Percentiles rank a stretch among this genome's conserved stretches.
Conservation (phyloP, 1,140 invertebrate species). For the Drosophila aff. region DNA sequence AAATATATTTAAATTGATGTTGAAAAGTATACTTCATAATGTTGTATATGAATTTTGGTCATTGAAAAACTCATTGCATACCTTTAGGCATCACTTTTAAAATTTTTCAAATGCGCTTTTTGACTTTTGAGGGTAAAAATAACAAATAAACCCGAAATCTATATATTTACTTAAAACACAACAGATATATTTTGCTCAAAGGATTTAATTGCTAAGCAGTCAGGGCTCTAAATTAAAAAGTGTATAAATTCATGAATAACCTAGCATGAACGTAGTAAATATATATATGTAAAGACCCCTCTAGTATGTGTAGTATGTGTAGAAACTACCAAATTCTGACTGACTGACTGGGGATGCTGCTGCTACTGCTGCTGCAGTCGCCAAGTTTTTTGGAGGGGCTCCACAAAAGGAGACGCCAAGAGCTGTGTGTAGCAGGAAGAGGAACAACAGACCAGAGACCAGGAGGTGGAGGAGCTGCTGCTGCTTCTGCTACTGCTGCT, state of each 20-base stretch:
- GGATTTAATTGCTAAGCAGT: neutral
- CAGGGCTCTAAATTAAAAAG: no score
- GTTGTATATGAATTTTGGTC: neutral
- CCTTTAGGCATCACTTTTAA: neutral
- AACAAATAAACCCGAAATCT: neutral
- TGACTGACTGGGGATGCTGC: constrained; percentile 32
- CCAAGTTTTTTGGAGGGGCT: constrained; percentile 5
- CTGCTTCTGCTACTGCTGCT: constrained; percentile 15
- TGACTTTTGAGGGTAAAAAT: neutral
- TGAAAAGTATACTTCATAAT: neutral
- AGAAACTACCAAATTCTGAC: constrained; percentile 39
- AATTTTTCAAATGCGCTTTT: neutral
- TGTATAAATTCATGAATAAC: constrained; percentile 17
- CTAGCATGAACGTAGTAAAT: constrained; percentile 39
- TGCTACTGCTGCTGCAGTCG: neutral
- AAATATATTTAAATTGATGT: neutral
- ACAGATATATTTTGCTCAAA: neutral
- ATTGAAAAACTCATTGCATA: neutral
- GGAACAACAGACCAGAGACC: constrained; percentile 3
- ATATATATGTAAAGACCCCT: constrained; percentile 11
- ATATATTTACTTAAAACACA: neutral
- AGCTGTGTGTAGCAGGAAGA: constrained; percentile 2
- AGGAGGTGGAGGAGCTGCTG: constrained; percentile 24
- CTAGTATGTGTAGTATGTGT: constrained; percentile 49
- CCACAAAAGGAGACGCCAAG: constrained; percentile 15